Evolutionary conservation across 1,140 invertebrate genomes (phyloP), one percentile per base, ranked within the genome.

Genomic region (Zaprionus ornatus): DNA sequence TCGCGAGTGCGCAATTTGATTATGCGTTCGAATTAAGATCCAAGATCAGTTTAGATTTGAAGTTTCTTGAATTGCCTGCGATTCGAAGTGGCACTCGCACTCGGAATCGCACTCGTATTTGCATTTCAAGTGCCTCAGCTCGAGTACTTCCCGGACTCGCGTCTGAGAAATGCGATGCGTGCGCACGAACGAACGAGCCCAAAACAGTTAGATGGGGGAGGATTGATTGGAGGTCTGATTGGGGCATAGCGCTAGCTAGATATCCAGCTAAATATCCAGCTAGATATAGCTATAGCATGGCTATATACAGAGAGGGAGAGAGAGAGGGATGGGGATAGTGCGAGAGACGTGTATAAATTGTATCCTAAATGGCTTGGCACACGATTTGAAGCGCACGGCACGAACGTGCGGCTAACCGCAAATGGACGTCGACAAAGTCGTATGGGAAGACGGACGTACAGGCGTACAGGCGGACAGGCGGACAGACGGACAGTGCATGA

Each of bases 361-460:
- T 82, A 80, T 83, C 84, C 84, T 74, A 80, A 86, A 86, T 75
- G 68, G 84, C 35, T 42, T 63, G 59, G 66, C 56, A 57, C 45
- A 78, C 84, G 75, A 87, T 86, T 88, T 80, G 83, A 80, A 87
- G 80, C 84, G 60, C 66, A 50, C 80, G 70, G 73, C 84, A 86
- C 83, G 83, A 88, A 80, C 84, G 78, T 88, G 70, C 32, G 69
- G 54, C 68, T 42, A 76, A 61, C 62, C 56, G 56, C 62, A 72
- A 76, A 72, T 66, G 66, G 48, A 61, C 37, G 37, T 40, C 9
- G 23, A 56, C 37, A 37, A 65, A 72, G 27, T 25, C 37, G 6
- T 4, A 42, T 42, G 40, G 15, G 6, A 45, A 52, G 25, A 60
- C 45, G 40, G 17, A 60, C 32, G 17, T 48, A 32, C 29, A 32